Percentiles rank a stretch among this genome's conserved stretches.
Conservation (phyloP, 1,140 invertebrate species). For the Hyles vespertilio region DNA sequence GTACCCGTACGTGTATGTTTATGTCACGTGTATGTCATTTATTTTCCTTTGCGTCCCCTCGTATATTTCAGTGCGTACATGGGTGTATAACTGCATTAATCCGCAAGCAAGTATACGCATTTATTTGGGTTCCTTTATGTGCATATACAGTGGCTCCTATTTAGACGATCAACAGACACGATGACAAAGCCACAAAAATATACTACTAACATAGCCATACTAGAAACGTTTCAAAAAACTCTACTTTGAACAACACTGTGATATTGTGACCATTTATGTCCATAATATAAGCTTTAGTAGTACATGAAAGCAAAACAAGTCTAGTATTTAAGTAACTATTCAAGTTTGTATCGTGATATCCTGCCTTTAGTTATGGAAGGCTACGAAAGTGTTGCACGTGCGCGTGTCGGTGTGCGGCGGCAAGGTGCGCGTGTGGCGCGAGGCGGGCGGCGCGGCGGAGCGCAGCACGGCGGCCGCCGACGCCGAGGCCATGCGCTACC, state of each 20-base stretch:
- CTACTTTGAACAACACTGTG: not conserved
- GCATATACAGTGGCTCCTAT: no score
- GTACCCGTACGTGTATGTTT: no score
- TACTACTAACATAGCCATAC: no score
- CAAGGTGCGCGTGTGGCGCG: constrained; percentile 64
- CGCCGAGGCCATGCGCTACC: constrained; percentile 92
- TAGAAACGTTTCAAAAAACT: not conserved
- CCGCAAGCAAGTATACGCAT: no score
- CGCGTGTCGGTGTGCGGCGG: constrained; percentile 74
- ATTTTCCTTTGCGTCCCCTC: no score
- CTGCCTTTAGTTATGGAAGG: constrained; percentile 92
- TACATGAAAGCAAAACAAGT: no score
- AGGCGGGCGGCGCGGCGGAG: constrained; percentile 79
- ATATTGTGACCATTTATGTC: not conserved
- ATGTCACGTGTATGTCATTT: no score
- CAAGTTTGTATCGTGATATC: not conserved
- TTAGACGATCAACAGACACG: no score
- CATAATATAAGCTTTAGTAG: not conserved
- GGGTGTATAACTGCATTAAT: no score
- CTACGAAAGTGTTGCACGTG: constrained; percentile 92
- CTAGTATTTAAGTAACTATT: not conserved
- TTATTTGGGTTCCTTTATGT: no score
- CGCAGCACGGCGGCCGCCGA: constrained; percentile 90
- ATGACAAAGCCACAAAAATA: no score
- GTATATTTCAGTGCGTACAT: no score